Percentiles rank a stretch among this genome's conserved stretches.
Evolutionary conservation across 2,797 vertebrate species (phyloP).

Genomic region (Acomys russatus): DNA sequence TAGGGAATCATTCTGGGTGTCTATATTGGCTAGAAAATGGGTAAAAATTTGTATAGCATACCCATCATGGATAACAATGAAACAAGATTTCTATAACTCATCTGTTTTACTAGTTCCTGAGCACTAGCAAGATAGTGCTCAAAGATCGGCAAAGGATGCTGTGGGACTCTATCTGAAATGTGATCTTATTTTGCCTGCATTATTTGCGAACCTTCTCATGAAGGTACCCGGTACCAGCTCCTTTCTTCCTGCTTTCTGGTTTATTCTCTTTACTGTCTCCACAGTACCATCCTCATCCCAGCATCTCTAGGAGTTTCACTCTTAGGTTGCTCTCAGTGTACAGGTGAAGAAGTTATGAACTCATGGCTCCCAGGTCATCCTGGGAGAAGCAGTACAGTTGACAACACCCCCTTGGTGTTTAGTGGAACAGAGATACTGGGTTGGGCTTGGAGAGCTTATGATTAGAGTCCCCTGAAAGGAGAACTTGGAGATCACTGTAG

Average conservation of each 20-base stretch:
- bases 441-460: neutral
- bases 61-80: conserved; percentile 7
- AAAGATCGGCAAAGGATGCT: conserved; percentile 23
- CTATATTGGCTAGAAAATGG: neutral
- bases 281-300: neutral
- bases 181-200: conserved; percentile 40
- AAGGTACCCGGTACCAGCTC: neutral
- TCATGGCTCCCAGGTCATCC: neutral
- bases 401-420: neutral
- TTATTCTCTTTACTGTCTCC: neutral
- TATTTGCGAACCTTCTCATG: neutral
- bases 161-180: neutral
- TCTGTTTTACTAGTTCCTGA: neutral
- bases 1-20: neutral
- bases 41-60: neutral
- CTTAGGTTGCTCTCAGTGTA: neutral
- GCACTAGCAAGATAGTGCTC: neutral
- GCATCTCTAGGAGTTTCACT: neutral
- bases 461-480: neutral
- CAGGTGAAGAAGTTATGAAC: neutral
- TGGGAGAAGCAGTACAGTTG: neutral
- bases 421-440: neutral
- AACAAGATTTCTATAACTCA: neutral
- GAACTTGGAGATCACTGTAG: neutral
- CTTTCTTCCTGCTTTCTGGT: neutral